These are phyloP conservation scores for Coregonus clupeaformis DNA, from an alignment of 2,113 vertebrate genomes.

Conservation along the genomic window DNA sequence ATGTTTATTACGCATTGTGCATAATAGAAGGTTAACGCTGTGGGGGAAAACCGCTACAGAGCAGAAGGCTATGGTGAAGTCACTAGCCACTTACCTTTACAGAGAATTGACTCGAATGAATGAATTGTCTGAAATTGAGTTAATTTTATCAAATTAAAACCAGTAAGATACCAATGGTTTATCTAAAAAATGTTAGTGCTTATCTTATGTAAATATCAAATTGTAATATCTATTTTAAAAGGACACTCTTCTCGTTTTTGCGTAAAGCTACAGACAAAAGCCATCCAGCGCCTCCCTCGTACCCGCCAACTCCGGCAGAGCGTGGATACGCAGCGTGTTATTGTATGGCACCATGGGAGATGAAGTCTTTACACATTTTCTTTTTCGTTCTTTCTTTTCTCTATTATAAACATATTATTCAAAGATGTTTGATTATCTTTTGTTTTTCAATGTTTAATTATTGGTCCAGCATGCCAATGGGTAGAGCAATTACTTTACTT, in stretches of 20 bases:
- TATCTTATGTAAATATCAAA: not conserved
- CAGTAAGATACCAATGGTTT: no score
- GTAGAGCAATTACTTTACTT: no score
- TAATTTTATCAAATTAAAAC: no score
- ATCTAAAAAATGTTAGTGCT: no score
- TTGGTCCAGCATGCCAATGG: no score
- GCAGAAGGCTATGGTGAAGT: no score
- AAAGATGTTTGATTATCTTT: no score
- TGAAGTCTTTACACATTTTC: constrained; percentile 5
- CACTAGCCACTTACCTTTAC: constrained; percentile 52
- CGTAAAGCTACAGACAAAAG: constrained; percentile 39
- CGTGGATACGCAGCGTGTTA: constrained; percentile 9
- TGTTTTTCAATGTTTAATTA: no score
- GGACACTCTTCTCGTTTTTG: not conserved
- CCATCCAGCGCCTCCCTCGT: constrained; percentile 31
- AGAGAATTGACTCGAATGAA: constrained; percentile 20
- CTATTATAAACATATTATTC: not conserved
- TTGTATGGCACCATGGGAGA: constrained; percentile 41
- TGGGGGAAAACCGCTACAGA: no score
- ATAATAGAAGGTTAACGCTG: no score
- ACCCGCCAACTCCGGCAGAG: constrained; percentile 72
- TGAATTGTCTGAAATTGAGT: no score
- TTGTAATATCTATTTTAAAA: constrained; percentile 4
- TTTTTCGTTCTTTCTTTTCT: not conserved
- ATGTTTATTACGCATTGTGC: no score